phyloP scores from a whole-genome alignment of 2,113 vertebrate genomes.

The Ovis aries region DNA sequence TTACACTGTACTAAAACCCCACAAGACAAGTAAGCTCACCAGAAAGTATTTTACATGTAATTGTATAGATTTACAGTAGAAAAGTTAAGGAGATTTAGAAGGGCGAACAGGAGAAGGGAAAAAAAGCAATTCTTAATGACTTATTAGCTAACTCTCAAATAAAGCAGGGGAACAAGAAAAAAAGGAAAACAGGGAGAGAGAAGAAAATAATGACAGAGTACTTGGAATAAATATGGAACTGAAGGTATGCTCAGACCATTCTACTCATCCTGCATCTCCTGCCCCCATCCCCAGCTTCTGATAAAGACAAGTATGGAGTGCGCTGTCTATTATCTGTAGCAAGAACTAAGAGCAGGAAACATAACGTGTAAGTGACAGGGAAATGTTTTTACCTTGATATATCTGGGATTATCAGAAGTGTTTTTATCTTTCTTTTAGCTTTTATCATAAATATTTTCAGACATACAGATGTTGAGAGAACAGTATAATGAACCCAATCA shows the following conservation, averaged over 20 bases:
- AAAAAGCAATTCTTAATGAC: background rate
- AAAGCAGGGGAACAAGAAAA: background rate
- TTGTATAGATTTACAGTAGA: background rate
- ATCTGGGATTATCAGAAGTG: background rate
- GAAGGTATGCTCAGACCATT: background rate
- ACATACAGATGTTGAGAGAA: background rate
- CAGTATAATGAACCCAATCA: constrained; percentile 1
- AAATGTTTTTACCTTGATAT: background rate
- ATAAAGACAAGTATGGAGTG: background rate
- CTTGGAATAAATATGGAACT: background rate
- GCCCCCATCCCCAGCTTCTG: background rate
- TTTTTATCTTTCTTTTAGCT: background rate
- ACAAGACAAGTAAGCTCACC: background rate
- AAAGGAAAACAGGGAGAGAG: background rate
- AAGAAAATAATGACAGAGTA: background rate
- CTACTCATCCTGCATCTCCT: background rate
- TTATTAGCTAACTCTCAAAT: background rate
- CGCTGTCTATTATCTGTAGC: background rate
- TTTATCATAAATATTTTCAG: constrained; percentile 10
- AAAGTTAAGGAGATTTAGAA: background rate
- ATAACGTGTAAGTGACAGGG: background rate
- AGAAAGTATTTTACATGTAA: background rate
- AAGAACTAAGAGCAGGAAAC: background rate
- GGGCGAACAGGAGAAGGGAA: background rate
- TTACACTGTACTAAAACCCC: background rate